Conservation (phyloP, 2,113 vertebrate genomes). For the Neotoma lepida region DNA sequence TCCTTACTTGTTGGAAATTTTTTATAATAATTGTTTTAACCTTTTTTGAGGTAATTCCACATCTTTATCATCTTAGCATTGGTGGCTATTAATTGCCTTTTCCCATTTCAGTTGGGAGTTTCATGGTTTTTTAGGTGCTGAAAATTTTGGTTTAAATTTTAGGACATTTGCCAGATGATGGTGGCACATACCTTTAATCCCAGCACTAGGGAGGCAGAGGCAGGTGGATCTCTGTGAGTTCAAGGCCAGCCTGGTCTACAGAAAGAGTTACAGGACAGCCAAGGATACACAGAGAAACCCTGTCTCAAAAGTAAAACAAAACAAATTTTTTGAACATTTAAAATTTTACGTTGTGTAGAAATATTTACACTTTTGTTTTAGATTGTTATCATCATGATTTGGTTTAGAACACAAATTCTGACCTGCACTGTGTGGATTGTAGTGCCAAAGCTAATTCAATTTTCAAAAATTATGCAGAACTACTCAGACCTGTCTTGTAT, state of each 20-base stretch:
- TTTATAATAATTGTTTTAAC: too few species aligned
- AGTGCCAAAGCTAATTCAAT: conserved; percentile 1
- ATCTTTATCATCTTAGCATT: too few species aligned
- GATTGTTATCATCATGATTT: not conserved
- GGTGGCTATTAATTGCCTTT: too few species aligned
- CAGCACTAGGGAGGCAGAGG: not conserved
- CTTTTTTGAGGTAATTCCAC: too few species aligned
- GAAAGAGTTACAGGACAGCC: not conserved
- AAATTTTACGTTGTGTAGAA: not conserved
- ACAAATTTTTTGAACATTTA: not conserved
- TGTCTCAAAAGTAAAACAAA: not conserved
- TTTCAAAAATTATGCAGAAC: conserved; percentile 21
- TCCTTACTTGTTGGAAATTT: too few species aligned
- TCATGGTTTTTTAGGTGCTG: not conserved
- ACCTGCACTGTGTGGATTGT: not conserved
- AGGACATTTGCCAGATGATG: not conserved
- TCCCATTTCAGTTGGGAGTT: too few species aligned
- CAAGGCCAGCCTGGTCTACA: not conserved
- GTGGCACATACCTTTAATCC: not conserved
- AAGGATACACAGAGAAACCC: not conserved
- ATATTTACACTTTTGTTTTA: conserved; percentile 55
- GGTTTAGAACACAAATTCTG: conserved; percentile 23
- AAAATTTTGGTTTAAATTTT: not conserved
- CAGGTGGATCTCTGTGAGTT: not conserved
- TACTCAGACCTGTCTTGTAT: not conserved